A percentile compares a stretch with the other conserved stretches of the same genome.
phyloP scores from a whole-genome alignment of 2,888 invertebrate species.

The Conomelus anceps region DNA sequence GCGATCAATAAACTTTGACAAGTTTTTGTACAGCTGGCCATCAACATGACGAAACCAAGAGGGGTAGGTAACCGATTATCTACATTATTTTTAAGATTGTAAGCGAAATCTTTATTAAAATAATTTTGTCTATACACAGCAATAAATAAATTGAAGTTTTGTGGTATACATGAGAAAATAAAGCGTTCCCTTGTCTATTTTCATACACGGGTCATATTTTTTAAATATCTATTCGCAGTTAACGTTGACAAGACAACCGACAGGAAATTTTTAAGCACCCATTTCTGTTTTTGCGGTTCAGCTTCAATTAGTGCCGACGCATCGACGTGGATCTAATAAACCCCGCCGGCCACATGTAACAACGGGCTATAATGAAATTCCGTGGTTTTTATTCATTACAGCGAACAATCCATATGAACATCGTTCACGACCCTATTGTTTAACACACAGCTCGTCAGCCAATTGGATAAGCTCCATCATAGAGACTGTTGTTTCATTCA shows the following conservation, averaged over 20 bases:
- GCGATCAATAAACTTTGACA: too few relatives aligned
- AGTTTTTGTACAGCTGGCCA: too few relatives aligned
- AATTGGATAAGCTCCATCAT: background rate
- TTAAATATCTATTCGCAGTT: background rate
- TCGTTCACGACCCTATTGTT: background rate
- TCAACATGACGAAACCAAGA: too few relatives aligned
- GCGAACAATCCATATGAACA: background rate
- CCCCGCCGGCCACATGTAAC: background rate
- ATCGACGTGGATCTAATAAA: background rate
- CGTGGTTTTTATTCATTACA: background rate
- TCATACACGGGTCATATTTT: background rate
- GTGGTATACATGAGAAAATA: too few relatives aligned
- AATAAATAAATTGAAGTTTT: too few relatives aligned
- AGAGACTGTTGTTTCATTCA: background rate
- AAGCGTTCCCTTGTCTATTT: background rate
- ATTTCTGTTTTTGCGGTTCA: background rate
- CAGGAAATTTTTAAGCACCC: background rate
- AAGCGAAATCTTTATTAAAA: too few relatives aligned
- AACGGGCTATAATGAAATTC: background rate
- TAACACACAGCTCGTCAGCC: background rate
- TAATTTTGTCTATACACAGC: too few relatives aligned
- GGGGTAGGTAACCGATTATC: too few relatives aligned
- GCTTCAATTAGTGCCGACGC: background rate
- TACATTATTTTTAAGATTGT: too few relatives aligned
- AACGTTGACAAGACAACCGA: background rate